Evolutionary conservation across 2,113 vertebrate species (phyloP).

Genomic region (Nothobranchius furzeri): DNA sequence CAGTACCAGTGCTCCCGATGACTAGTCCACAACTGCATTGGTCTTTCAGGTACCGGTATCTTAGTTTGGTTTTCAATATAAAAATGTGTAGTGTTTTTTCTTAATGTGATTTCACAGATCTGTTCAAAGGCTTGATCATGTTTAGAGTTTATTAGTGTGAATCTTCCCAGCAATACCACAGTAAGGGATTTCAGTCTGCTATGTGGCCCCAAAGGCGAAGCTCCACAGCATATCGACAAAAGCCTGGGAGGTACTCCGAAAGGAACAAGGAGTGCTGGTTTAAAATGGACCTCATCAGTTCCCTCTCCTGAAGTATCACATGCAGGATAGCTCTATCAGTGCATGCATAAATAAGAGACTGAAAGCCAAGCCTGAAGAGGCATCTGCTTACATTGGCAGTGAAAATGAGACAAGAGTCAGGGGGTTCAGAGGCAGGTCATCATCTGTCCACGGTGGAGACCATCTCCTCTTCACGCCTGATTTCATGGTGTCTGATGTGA

Average conservation of each 20-base stretch:
- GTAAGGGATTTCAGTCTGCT: slow-evolving; percentile 56
- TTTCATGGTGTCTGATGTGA: slow-evolving; percentile 49
- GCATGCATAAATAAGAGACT: slow-evolving; percentile 59
- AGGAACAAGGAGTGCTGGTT: slow-evolving; percentile 45
- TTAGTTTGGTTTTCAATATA: not conserved
- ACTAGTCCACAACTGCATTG: no score
- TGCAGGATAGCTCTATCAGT: slow-evolving; percentile 59
- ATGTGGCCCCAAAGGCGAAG: slow-evolving; percentile 56
- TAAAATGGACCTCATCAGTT: slow-evolving; percentile 52
- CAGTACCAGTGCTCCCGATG: no score
- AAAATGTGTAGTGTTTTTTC: slow-evolving; percentile 45
- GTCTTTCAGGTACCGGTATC: no score
- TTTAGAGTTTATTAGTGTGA: slow-evolving; percentile 20
- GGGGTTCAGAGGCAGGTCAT: slow-evolving; percentile 72
- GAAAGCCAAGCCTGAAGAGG: slow-evolving; percentile 53
- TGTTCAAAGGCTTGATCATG: slow-evolving; percentile 44
- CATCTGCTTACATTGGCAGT: slow-evolving; percentile 73
- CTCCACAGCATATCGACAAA: slow-evolving; percentile 39
- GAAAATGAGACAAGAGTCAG: slow-evolving; percentile 33
- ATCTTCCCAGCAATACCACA: slow-evolving; percentile 36
- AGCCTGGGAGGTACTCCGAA: slow-evolving; percentile 48
- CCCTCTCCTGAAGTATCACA: slow-evolving; percentile 50
- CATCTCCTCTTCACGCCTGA: slow-evolving; percentile 19
- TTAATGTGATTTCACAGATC: slow-evolving; percentile 60
- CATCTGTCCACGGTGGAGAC: slow-evolving; percentile 27